phyloP scores from a whole-genome alignment of 2,113 vertebrate species.

The Poeciliopsis turrubarensis region DNA sequence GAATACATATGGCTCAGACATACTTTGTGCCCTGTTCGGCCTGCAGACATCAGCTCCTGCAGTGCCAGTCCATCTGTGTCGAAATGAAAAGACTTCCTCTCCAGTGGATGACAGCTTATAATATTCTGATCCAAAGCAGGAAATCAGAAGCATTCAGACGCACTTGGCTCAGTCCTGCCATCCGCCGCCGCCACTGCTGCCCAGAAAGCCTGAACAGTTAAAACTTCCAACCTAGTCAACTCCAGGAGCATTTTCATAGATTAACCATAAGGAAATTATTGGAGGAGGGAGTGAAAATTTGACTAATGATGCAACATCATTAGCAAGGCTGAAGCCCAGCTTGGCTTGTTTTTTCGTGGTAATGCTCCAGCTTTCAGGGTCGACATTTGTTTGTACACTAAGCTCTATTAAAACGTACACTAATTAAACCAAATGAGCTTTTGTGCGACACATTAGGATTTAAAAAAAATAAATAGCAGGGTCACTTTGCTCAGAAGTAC shows the following conservation, averaged over 20 bases:
- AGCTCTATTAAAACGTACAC: slow-evolving; percentile 23
- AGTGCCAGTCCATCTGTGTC: slow-evolving; percentile 67
- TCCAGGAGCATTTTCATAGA: slow-evolving; percentile 47
- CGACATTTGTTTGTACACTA: slow-evolving; percentile 28
- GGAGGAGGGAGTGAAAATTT: slow-evolving; percentile 58
- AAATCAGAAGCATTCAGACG: slow-evolving; percentile 27
- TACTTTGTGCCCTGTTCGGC: slow-evolving; percentile 42
- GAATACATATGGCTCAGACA: slow-evolving; percentile 52
- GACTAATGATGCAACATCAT: slow-evolving; percentile 47
- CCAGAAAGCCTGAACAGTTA: slow-evolving; percentile 49
- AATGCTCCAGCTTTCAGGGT: slow-evolving; percentile 20
- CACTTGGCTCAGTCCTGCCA: slow-evolving; percentile 24
- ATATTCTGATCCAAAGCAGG: slow-evolving; percentile 51
- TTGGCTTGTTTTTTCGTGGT: slow-evolving; percentile 40
- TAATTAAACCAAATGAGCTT: slow-evolving; percentile 33
- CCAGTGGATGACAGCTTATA: slow-evolving; percentile 45
- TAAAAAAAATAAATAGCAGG: background rate
- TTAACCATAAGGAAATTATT: slow-evolving; percentile 71
- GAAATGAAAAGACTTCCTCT: slow-evolving; percentile 53
- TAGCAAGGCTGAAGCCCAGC: slow-evolving; percentile 42
- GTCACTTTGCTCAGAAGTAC: slow-evolving; percentile 10
- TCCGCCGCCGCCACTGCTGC: slow-evolving; percentile 24
- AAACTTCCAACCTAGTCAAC: slow-evolving; percentile 51
- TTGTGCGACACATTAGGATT: slow-evolving; percentile 19
- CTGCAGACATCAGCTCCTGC: slow-evolving; percentile 48